Conservation (phyloP, 2,113 vertebrate species). For the Nesoenas mayeri region DNA sequence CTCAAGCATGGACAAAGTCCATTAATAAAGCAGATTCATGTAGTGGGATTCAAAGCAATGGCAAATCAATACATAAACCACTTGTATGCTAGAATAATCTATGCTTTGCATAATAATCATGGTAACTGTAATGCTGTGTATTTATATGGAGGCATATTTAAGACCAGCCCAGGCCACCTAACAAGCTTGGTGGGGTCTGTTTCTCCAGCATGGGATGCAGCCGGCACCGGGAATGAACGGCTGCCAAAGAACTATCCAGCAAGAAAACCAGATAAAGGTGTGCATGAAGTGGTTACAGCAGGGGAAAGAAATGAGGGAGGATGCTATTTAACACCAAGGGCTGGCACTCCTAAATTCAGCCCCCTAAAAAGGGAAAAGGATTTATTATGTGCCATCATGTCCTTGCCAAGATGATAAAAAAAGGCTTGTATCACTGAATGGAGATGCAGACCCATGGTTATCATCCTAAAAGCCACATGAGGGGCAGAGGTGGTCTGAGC, state of each 20-base stretch:
- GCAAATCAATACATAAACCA: neutral
- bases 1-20: neutral
- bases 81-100: neutral
- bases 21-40: conserved; percentile 6
- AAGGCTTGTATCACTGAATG: neutral
- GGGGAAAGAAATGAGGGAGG: neutral
- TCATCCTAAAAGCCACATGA: neutral
- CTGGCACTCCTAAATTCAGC: neutral
- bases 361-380: neutral
- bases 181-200: neutral
- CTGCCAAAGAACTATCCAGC: neutral
- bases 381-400: neutral
- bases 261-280: neutral
- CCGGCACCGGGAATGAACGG: neutral
- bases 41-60: neutral
- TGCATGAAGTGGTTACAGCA: neutral
- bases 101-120: neutral
- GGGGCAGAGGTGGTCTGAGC: neutral
- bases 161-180: neutral
- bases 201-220: neutral
- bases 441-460: neutral
- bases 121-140: neutral
- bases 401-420: neutral
- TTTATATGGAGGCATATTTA: neutral
- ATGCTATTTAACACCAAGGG: neutral